Evolutionary conservation across 2,113 vertebrate species (phyloP).

Genomic region (Taurulus bubalis): DNA sequence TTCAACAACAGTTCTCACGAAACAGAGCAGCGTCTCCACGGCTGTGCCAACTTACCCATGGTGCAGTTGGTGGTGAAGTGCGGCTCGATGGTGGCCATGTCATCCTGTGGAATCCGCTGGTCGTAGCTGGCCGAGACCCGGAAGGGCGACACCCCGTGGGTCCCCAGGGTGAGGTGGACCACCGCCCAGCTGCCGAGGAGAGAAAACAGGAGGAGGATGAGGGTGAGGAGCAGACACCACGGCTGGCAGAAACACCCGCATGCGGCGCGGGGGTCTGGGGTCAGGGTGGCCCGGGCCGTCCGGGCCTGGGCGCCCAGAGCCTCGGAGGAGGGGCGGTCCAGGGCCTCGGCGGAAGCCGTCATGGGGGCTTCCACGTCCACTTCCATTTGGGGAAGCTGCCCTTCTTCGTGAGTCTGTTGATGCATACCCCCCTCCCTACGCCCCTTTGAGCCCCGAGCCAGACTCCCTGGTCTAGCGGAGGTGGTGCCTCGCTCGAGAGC

Average conservation of each 20-base stretch:
- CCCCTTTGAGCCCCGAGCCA: conserved; percentile 11
- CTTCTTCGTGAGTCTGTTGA: conserved; percentile 57
- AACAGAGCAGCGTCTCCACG: not conserved
- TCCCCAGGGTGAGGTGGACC: conserved; percentile 81
- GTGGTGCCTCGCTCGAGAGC: conserved; percentile 26
- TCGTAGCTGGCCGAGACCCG: conserved; percentile 81
- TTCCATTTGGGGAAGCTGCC: conserved; percentile 61
- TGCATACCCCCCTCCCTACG: conserved; percentile 47
- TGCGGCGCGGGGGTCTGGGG: conserved; percentile 36
- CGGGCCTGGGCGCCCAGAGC: conserved; percentile 36
- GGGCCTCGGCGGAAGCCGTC: conserved; percentile 54
- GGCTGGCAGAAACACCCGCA: conserved; percentile 61
- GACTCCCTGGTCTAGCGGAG: conserved; percentile 22
- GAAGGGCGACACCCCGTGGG: conserved; percentile 73
- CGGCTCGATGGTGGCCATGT: conserved; percentile 77
- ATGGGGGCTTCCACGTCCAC: conserved; percentile 46
- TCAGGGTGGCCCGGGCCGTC: conserved; percentile 48
- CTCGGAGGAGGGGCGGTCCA: conserved; percentile 55
- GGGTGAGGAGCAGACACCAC: conserved; percentile 72
- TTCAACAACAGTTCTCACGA: not conserved
- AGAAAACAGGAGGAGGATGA: conserved; percentile 84
- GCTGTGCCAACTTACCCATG: conserved; percentile 75
- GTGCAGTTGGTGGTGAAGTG: conserved; percentile 86
- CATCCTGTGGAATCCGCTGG: conserved; percentile 70
- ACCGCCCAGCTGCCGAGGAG: conserved; percentile 87